Evolutionary conservation across 2,797 vertebrate genomes (phyloP).

Genomic region (Anguilla marmorata): DNA sequence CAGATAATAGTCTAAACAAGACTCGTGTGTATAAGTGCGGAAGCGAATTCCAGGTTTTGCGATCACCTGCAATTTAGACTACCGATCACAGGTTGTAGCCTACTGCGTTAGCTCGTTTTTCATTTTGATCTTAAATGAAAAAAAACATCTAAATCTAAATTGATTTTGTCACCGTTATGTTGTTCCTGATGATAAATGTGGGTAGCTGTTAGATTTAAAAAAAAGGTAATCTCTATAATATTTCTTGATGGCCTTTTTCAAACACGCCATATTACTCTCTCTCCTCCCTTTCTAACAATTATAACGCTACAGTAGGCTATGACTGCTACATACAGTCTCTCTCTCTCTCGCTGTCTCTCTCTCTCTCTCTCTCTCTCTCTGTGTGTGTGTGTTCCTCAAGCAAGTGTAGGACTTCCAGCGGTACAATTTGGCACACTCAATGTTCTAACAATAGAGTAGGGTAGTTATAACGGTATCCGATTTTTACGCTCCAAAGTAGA

Average conservation of each 20-base stretch:
- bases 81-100: not conserved
- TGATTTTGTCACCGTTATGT: not conserved
- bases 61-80: not conserved
- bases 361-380: no score
- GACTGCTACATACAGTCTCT: not conserved
- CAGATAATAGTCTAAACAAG: not conserved
- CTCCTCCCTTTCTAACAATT: not conserved
- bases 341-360: no score
- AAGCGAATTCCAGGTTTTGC: not conserved
- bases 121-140: not conserved
- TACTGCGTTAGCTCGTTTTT: constrained; percentile 5
- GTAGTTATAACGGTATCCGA: not conserved
- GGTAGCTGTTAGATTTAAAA: not conserved
- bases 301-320: not conserved
- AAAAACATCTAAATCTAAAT: not conserved
- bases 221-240: not conserved
- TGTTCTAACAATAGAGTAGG: not conserved
- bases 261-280: not conserved
- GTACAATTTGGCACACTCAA: not conserved
- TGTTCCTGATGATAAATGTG: not conserved
- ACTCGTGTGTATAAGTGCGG: not conserved
- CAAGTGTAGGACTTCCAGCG: not conserved
- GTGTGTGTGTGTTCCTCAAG: not conserved
- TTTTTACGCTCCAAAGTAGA: not conserved
- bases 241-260: not conserved